Evolutionary conservation across 2,888 invertebrate genomes (phyloP), one percentile per base, ranked within the genome.

Genomic region (Hirtodrosophila histrioides): DNA sequence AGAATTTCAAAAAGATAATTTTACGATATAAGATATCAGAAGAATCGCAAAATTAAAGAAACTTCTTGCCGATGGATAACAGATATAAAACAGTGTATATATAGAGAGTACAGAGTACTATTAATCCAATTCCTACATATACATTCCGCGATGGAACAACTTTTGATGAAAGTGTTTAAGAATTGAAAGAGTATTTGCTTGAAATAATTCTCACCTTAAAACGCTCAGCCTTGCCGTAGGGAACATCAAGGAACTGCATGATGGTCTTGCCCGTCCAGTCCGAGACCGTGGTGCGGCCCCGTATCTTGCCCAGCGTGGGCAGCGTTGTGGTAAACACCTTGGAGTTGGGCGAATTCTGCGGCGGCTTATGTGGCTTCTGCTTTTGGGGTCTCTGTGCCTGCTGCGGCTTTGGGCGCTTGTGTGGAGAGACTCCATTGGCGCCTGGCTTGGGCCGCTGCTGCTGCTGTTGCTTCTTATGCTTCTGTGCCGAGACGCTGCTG

Each of bases 201-300:
- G 4, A 5, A 5, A 31, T 31, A 8, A 8, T 10, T 12, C 66
- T 57, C 36, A 90, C 91, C 85, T 88, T 88, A 66, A 91, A 91
- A 4, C 91, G 76, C 0, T 40, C 82, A 1, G 50, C 91, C 56
- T 88, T 89, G 33, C 86, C 91, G 51, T 91, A 91, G 6, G 91
- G 91, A 7, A 91, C 80, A 61, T 91, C 92, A 3, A 90, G 48
- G 70, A 91, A 91, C 61, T 91, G 90, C 67, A 80, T 83, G 24
- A 92, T 68, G 4, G 51, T 60, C 53, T 85, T 78, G 3, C 79
- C 85, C 3, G 83, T 78, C 92, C 91, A 91, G 12, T 88, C 87
- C 0, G 89, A 83, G 5, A 69, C 58, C 2, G 86, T 8, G 5
- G 77, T 58, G 10, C 87, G 86, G 3, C 91, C 91, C 5, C 86